Conservation (phyloP, 1,140 invertebrate genomes). For the Drosophila tristis region DNA sequence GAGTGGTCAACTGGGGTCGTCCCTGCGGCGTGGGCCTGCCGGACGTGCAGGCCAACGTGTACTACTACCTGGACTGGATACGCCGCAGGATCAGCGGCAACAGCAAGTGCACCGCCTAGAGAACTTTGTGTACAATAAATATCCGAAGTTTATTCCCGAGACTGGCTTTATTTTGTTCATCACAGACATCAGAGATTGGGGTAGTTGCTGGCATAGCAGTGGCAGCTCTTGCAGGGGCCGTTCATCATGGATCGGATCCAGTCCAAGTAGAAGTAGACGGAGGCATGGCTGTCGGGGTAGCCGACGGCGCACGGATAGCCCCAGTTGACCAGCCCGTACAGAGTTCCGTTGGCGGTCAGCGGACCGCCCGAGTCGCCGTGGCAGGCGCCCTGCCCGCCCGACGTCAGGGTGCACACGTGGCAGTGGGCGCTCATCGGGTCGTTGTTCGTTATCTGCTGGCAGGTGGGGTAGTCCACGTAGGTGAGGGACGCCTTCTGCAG, state of each 20-base stretch:
- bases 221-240: slow-evolving; percentile 45
- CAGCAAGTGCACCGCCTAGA: slow-evolving; percentile 34
- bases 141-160: background rate
- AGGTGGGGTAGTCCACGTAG: slow-evolving; percentile 60
- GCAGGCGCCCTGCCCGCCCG: slow-evolving; percentile 86
- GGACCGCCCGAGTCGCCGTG: slow-evolving; percentile 85
- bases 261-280: slow-evolving; percentile 41
- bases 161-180: background rate
- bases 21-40: slow-evolving; percentile 85
- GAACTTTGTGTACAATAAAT: background rate
- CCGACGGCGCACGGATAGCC: slow-evolving; percentile 85
- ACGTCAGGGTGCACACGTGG: slow-evolving; percentile 87
- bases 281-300: slow-evolving; percentile 84
- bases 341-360: slow-evolving; percentile 64
- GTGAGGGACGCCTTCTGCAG: slow-evolving; percentile 74
- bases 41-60: slow-evolving; percentile 85
- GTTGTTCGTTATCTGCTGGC: slow-evolving; percentile 56
- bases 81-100: slow-evolving; percentile 60
- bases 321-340: slow-evolving; percentile 86
- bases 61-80: slow-evolving; percentile 72
- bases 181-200: slow-evolving; percentile 4
- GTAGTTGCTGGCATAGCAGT: slow-evolving; percentile 77
- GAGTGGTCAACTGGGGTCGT: slow-evolving; percentile 86
- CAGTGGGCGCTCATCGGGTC: slow-evolving; percentile 54
- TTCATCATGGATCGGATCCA: slow-evolving; percentile 51